Conservation (phyloP, 2,113 vertebrate species). For the Chloebia gouldiae region DNA sequence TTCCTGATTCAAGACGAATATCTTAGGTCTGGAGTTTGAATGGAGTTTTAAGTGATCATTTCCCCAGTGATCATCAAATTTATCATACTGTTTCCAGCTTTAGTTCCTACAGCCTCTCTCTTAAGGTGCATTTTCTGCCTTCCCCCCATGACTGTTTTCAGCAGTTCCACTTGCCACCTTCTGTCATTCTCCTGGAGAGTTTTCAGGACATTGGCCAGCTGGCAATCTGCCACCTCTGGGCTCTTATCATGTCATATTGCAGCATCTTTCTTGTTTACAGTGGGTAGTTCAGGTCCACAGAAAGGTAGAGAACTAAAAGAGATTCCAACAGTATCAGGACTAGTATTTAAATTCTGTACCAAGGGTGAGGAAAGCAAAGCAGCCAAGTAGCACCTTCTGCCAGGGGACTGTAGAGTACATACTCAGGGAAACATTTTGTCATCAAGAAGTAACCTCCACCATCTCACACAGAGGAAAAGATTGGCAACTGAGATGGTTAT, state of each 20-base stretch:
- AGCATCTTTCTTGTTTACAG: not conserved
- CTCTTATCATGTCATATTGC: not conserved
- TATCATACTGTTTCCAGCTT: not conserved
- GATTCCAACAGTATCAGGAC: not conserved
- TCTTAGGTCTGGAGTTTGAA: not conserved
- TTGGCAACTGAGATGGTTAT: not conserved
- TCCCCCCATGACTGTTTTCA: not conserved
- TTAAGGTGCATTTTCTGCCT: not conserved
- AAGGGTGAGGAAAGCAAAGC: not conserved
- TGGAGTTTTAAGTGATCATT: not conserved
- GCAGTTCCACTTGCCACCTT: not conserved
- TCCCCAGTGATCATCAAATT: not conserved
- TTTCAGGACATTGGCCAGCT: not conserved
- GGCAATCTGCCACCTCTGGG: not conserved
- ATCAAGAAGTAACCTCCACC: not conserved
- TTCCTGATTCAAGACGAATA: not conserved
- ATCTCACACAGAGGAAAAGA: not conserved
- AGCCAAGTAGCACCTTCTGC: not conserved
- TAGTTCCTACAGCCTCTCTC: not conserved
- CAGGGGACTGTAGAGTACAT: not conserved
- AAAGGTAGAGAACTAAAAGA: not conserved
- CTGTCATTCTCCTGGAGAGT: not conserved
- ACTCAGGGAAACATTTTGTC: not conserved
- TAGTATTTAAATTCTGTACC: not conserved
- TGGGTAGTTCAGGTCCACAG: not conserved